phyloP scores from a whole-genome alignment of 2,888 invertebrate species.

The Apoderus coryli region DNA sequence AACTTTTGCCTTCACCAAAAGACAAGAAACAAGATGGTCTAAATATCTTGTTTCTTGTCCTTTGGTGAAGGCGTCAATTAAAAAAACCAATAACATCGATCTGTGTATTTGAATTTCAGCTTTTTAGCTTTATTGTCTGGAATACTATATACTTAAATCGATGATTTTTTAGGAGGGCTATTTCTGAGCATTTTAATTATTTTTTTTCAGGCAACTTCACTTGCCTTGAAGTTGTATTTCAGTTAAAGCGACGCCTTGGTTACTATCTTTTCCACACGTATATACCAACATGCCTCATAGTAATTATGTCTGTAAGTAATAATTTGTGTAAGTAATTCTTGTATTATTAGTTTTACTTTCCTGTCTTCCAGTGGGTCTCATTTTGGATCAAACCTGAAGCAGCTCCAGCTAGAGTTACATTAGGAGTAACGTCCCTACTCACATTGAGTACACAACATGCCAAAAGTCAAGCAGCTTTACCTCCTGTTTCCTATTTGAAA shows the following conservation, averaged over 20 bases:
- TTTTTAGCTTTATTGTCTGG: too few relatives aligned
- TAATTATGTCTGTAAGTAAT: constrained; percentile 75
- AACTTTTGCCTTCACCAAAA: too few relatives aligned
- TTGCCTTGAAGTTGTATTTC: constrained; percentile 81
- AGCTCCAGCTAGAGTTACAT: constrained; percentile 81
- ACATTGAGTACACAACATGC: constrained; percentile 87
- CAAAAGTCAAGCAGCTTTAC: constrained; percentile 83
- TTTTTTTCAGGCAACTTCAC: constrained; percentile 70
- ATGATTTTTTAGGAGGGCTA: too few relatives aligned
- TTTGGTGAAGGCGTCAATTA: too few relatives aligned
- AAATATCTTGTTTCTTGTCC: not conserved
- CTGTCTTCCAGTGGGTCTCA: constrained; percentile 70
- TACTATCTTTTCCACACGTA: constrained; percentile 90
- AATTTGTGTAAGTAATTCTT: constrained; percentile 2
- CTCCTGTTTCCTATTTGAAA: constrained; percentile 86
- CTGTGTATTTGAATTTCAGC: too few relatives aligned
- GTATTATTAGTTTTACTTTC: too few relatives aligned
- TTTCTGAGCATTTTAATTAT: too few relatives aligned
- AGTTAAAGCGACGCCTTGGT: constrained; percentile 73
- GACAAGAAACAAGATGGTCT: too few relatives aligned
- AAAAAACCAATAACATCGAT: too few relatives aligned
- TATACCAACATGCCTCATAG: constrained; percentile 85
- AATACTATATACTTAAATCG: too few relatives aligned
- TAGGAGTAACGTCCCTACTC: constrained; percentile 80
- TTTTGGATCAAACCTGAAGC: constrained; percentile 95